phyloP scores from a whole-genome alignment of 2,113 vertebrate genomes.

The Chaetodon auriga region DNA sequence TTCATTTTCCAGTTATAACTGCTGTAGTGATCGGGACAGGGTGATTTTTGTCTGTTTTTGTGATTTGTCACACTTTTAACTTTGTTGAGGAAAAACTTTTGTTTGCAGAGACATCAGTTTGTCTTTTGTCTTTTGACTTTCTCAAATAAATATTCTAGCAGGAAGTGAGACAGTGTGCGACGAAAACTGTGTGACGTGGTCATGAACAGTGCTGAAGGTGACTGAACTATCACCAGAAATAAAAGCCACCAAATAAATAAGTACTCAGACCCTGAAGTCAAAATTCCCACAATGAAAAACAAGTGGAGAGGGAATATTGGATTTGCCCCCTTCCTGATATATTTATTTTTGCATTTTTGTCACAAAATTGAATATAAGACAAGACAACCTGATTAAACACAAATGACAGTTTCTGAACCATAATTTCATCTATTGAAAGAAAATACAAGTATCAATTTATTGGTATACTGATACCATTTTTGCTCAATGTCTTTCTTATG shows the following conservation, averaged over 20 bases:
- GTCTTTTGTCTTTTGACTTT: neutral
- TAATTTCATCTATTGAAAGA: too few species aligned
- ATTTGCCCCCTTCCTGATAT: too few species aligned
- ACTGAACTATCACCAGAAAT: too few species aligned
- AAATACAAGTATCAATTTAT: too few species aligned
- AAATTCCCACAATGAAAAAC: neutral
- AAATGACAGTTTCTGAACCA: too few species aligned
- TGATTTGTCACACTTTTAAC: slow-evolving; percentile 22
- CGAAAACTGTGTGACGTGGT: neutral
- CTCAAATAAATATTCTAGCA: neutral
- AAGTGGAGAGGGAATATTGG: too few species aligned
- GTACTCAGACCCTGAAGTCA: neutral
- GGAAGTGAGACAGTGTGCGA: neutral
- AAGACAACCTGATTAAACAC: too few species aligned
- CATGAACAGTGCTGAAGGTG: neutral
- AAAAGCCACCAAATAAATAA: neutral
- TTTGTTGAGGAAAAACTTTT: neutral
- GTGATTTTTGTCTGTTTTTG: slow-evolving; percentile 24
- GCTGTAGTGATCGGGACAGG: slow-evolving; percentile 22
- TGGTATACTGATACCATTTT: too few species aligned
- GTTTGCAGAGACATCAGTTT: slow-evolving; percentile 5
- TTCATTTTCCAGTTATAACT: slow-evolving; percentile 59
- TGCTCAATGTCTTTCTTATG: too few species aligned
- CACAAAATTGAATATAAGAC: too few species aligned
- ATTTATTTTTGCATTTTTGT: too few species aligned